Conservation (phyloP, 2,113 vertebrate genomes). For the Albula glossodonta region DNA sequence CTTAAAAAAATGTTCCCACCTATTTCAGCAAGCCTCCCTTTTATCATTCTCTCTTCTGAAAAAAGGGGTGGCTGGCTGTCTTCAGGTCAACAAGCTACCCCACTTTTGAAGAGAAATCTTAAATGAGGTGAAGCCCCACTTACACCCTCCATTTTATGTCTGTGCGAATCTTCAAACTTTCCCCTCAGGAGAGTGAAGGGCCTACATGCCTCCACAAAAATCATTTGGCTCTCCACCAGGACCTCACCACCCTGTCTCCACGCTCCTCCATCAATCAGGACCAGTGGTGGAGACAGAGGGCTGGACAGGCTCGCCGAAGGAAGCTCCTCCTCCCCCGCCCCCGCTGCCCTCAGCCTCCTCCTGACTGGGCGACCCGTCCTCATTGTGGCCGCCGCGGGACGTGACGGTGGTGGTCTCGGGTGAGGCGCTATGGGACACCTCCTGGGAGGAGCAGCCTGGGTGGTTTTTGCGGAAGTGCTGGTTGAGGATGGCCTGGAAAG, state of each 20-base stretch:
- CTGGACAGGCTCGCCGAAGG: constrained; percentile 77
- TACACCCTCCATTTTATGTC: constrained; percentile 1
- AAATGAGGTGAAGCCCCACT: not conserved
- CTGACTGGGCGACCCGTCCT: constrained; percentile 84
- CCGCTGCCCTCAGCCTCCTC: constrained; percentile 75
- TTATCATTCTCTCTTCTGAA: not conserved
- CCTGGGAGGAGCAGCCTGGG: constrained; percentile 87
- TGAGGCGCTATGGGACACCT: constrained; percentile 91
- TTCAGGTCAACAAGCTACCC: not conserved
- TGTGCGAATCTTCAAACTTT: not conserved
- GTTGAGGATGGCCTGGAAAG: constrained; percentile 99
- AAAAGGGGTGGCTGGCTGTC: constrained; percentile 8
- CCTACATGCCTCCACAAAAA: not conserved
- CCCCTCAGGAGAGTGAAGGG: not conserved
- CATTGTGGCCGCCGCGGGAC: constrained; percentile 81
- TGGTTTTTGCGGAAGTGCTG: constrained; percentile 99
- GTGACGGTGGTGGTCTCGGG: constrained; percentile 86
- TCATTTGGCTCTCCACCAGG: not conserved
- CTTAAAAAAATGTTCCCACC: not conserved
- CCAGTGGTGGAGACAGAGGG: constrained; percentile 94
- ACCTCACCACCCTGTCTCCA: not conserved
- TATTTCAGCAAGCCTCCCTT: not conserved
- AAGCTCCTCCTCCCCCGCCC: constrained; percentile 45
- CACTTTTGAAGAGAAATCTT: not conserved
- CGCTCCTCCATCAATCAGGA: constrained; percentile 73